Evolutionary conservation across 2,888 invertebrate species (phyloP).

Genomic region (Eupithecia tripunctaria): DNA sequence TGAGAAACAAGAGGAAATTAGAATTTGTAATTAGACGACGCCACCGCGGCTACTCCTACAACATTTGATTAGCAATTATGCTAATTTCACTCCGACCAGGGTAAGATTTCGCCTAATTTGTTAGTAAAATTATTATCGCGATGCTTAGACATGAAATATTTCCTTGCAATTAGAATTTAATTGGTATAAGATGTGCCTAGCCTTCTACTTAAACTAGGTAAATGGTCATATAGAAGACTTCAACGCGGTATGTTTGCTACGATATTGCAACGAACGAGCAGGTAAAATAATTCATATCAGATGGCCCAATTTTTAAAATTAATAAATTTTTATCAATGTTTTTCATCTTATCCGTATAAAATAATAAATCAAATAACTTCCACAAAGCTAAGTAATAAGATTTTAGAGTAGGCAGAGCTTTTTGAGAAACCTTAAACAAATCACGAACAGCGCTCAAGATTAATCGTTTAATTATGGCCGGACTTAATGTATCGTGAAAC

Average conservation of each 20-base stretch:
- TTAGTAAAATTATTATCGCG: slow-evolving; percentile 80
- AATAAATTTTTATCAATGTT: background rate
- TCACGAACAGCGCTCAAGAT: slow-evolving; percentile 50
- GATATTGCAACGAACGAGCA: slow-evolving; percentile 7
- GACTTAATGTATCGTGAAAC: slow-evolving; percentile 66
- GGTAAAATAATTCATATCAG: background rate
- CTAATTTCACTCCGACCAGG: slow-evolving; percentile 82
- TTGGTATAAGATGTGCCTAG: slow-evolving; percentile 27
- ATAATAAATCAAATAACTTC: background rate
- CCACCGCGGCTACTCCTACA: slow-evolving; percentile 75
- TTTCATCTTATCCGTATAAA: background rate
- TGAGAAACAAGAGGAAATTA: slow-evolving; percentile 82
- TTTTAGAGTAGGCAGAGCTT: background rate
- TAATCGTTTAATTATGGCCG: slow-evolving; percentile 64
- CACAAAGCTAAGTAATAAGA: background rate
- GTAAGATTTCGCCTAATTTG: slow-evolving; percentile 83
- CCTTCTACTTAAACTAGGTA: background rate
- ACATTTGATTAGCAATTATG: slow-evolving; percentile 85
- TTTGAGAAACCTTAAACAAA: slow-evolving; percentile 43
- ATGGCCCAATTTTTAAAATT: background rate
- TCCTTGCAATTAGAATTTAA: slow-evolving; percentile 50
- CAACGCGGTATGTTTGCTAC: slow-evolving; percentile 27
- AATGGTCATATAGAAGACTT: slow-evolving; percentile 35
- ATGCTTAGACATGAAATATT: slow-evolving; percentile 62
- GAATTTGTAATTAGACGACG: slow-evolving; percentile 83